These are phyloP conservation scores for Phoeniculus purpureus DNA, from an alignment of 2,797 vertebrate genomes.

Conservation along the genomic window DNA sequence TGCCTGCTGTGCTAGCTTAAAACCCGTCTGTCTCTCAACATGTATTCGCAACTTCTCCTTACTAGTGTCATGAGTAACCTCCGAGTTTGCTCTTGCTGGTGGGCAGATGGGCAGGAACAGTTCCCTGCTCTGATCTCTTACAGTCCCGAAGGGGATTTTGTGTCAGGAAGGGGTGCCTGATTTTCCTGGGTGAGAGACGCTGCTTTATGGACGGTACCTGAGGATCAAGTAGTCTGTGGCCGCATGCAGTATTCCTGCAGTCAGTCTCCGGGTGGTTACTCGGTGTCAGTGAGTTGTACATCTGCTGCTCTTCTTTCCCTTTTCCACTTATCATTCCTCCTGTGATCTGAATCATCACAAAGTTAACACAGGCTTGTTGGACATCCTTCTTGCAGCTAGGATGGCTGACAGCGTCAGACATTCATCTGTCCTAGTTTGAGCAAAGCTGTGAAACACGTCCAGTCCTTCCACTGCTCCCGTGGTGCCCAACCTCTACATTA, in stretches of 20 bases:
- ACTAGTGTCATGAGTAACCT: background rate
- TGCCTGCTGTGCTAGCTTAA: conserved; percentile 28
- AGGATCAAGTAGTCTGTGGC: background rate
- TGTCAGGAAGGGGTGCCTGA: background rate
- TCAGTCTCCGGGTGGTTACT: background rate
- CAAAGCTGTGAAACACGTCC: fast-evolving
- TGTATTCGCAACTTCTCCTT: background rate
- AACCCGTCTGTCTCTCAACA: conserved; percentile 21
- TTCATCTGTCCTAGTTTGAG: background rate
- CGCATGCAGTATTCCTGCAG: background rate
- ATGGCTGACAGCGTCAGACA: background rate
- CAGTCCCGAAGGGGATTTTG: background rate
- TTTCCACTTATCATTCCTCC: background rate
- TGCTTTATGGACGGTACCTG: background rate
- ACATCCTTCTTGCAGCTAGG: background rate
- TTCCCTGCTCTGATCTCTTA: background rate
- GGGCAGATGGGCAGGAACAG: background rate
- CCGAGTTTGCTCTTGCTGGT: background rate
- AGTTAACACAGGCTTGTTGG: background rate
- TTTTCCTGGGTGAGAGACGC: background rate
- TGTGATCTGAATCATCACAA: background rate
- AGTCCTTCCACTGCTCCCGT: background rate
- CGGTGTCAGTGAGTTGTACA: background rate
- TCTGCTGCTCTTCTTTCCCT: background rate
- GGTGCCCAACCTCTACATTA: background rate